Conservation (phyloP, 2,113 vertebrate genomes). For the Macrotis lagotis region DNA sequence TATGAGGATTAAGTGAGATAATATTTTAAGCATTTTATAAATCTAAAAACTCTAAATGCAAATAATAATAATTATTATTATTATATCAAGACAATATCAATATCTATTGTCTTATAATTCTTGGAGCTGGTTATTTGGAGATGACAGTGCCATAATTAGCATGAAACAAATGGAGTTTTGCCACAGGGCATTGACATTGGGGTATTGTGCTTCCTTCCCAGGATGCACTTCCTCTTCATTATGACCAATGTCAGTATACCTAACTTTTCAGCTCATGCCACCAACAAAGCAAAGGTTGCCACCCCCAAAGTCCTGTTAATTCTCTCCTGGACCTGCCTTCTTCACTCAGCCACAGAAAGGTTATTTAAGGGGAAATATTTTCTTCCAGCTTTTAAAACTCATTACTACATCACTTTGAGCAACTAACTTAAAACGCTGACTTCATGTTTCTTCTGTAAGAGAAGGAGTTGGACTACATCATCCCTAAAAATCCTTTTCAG, state of each 20-base stretch:
- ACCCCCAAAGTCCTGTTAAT: not conserved
- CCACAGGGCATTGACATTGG: not conserved
- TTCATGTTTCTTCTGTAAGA: not conserved
- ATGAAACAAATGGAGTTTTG: not conserved
- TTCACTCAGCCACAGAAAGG: not conserved
- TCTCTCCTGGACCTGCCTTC: not conserved
- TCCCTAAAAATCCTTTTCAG: not conserved
- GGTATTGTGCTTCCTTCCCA: not conserved
- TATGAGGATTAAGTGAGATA: not conserved
- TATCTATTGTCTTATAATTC: not conserved
- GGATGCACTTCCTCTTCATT: not conserved
- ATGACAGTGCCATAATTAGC: not conserved
- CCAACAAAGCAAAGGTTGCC: not conserved
- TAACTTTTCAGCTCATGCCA: not conserved
- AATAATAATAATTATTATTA: not conserved
- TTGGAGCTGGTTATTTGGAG: not conserved
- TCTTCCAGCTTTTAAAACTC: not conserved
- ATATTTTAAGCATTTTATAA: not conserved
- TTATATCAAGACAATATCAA: not conserved
- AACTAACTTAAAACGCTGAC: not conserved
- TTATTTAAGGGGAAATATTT: not conserved
- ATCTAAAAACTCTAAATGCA: not conserved
- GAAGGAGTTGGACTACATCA: not conserved
- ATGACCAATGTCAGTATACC: too few relatives aligned
- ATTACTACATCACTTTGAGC: not conserved